Conservation (phyloP, 2,797 vertebrate genomes). For the Halcyon badia region DNA sequence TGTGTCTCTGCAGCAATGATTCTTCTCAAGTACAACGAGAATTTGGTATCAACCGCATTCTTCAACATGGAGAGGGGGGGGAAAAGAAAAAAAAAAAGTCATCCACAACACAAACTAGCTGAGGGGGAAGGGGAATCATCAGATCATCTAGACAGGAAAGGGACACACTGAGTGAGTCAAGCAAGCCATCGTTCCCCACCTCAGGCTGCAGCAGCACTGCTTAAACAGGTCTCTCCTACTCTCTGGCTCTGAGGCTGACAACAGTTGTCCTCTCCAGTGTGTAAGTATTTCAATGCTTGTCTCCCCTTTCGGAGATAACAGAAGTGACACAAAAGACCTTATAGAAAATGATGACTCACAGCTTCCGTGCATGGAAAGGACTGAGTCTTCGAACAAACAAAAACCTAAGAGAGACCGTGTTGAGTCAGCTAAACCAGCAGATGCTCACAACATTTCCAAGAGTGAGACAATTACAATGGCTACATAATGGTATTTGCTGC, state of each 20-base stretch:
- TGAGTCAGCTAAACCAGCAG: conserved; percentile 25
- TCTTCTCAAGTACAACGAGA: conserved; percentile 34
- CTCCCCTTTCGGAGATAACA: conserved; percentile 32
- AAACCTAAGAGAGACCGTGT: not conserved
- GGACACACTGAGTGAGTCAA: not conserved
- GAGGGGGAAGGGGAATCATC: not conserved
- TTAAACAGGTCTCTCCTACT: not conserved
- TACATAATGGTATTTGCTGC: conserved; percentile 54
- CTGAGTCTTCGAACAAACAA: conserved; percentile 4
- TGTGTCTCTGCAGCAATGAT: not conserved
- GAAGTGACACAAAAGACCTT: conserved; percentile 10
- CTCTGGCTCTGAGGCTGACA: conserved; percentile 12
- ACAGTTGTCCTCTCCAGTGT: conserved; percentile 40
- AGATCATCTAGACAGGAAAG: not conserved
- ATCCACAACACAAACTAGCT: not conserved
- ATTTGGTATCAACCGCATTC: conserved; percentile 25
- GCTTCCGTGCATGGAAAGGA: conserved; percentile 7
- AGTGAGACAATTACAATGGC: conserved; percentile 36
- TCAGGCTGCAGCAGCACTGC: conserved; percentile 16
- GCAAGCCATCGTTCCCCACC: not conserved
- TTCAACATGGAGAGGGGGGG: not conserved
- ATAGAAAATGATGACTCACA: not conserved
- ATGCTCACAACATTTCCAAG: conserved; percentile 48
- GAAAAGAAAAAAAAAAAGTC: not conserved
- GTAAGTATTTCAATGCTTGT: conserved; percentile 35